A percentile compares a stretch with the other conserved stretches of the same genome.
These are phyloP conservation scores for Drosophila rhopaloa DNA, from an alignment of 1,140 invertebrate species.

Conservation along the genomic window DNA sequence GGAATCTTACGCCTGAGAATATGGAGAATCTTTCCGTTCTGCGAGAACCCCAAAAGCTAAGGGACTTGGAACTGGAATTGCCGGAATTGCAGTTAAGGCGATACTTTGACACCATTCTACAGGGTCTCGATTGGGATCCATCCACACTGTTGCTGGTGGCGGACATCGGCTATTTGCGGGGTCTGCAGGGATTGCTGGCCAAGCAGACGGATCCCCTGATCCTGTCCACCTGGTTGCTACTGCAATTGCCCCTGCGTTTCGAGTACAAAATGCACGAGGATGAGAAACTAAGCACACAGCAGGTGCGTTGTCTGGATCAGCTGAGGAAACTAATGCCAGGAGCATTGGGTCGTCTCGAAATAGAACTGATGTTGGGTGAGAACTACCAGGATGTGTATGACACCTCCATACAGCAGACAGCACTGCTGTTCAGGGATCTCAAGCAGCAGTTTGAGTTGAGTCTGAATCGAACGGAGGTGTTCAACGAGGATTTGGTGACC, in stretches of 20 bases:
- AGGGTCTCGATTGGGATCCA: conserved; percentile 21
- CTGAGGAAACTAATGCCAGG: conserved; percentile 62
- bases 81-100: conserved; percentile 48
- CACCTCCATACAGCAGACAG: conserved; percentile 10
- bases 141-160: conserved; percentile 59
- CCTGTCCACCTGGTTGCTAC: conserved; percentile 66
- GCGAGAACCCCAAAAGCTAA: conserved; percentile 52
- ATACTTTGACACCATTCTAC: conserved; percentile 56
- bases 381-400: conserved; percentile 18
- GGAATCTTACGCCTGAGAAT: conserved; percentile 2
- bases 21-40: conserved; percentile 43
- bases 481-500: conserved; percentile 45
- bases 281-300: conserved; percentile 32
- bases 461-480: conserved; percentile 62
- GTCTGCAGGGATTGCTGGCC: conserved; percentile 35
- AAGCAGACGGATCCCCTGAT: conserved; percentile 11
- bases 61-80: conserved; percentile 39
- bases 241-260: conserved; percentile 68
- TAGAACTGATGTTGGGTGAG: conserved; percentile 45
- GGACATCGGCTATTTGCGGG: conserved; percentile 52
- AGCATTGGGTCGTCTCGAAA: conserved; percentile 41
- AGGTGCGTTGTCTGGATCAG: conserved; percentile 57
- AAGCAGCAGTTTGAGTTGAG: conserved; percentile 61
- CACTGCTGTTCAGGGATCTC: conserved; percentile 45
- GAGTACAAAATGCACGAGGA: conserved; percentile 64